Conservation (phyloP, 2,888 invertebrate genomes). For the Cynaeus angustus region DNA sequence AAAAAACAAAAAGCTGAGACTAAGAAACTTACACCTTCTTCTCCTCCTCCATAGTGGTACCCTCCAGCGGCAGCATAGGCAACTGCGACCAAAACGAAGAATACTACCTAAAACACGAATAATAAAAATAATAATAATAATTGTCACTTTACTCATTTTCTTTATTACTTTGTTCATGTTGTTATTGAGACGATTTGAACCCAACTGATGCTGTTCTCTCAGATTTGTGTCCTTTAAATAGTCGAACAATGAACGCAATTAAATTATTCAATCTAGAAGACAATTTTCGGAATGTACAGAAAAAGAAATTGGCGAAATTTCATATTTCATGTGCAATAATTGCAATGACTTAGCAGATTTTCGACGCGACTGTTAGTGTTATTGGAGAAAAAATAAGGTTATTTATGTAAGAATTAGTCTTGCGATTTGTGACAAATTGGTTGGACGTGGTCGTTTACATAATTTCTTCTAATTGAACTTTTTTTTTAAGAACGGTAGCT, state of each 20-base stretch:
- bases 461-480: slow-evolving; percentile 6
- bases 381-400: slow-evolving; percentile 34
- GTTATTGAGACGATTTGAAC: background rate
- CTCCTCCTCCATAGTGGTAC: slow-evolving; percentile 26
- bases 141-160: background rate
- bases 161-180: slow-evolving; percentile 7
- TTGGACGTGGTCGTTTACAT: slow-evolving; percentile 35
- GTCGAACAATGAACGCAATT: slow-evolving; percentile 7
- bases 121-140: background rate
- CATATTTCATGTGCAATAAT: slow-evolving; percentile 18
- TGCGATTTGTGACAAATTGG: slow-evolving; percentile 44
- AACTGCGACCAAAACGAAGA: background rate
- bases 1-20: background rate
- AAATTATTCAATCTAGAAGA: background rate
- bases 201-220: slow-evolving; percentile 3
- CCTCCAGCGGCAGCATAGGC: slow-evolving; percentile 9
- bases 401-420: slow-evolving; percentile 39
- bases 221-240: slow-evolving; percentile 23
- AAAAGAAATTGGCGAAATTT: slow-evolving; percentile 27
- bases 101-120: slow-evolving; percentile 14
- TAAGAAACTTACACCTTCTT: slow-evolving; percentile 27
- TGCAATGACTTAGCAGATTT: slow-evolving; percentile 26
- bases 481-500: background rate
- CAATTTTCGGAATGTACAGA: slow-evolving; percentile 23
- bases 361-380: slow-evolving; percentile 4